Evolutionary conservation across 2,888 invertebrate species (phyloP), one percentile per base, ranked within the genome.

Genomic region (Terebella lapidaria): DNA sequence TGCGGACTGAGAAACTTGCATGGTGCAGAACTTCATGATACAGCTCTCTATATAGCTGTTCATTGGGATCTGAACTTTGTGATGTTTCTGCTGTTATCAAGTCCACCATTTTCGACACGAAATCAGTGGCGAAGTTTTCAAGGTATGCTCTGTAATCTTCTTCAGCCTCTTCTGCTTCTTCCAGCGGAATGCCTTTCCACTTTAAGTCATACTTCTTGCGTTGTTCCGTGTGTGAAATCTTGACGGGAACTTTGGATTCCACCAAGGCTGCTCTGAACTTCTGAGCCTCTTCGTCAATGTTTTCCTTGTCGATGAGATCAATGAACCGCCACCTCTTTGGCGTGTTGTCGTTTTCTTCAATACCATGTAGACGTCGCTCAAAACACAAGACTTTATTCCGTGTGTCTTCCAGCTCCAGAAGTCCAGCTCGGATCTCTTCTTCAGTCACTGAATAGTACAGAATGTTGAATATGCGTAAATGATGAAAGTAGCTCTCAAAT

Each of bases 1-100:
- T 67, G 18, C 22, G 26, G n/a, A 45, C 10, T 1, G 58, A 61
- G 54, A 67, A 64, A 15, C 57, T 57, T 18, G 62, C 56, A 54
- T 67, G 67, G 24, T 67, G 66, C 2, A 67, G 52, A 15, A 62
- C 60, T 47, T 67, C 63, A n/a, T 54, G 28, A 28, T 61, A 65
- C 26, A 65, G 55, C 2, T 22, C 45, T 15, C 20, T 25, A 15
- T 1, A 4, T 15, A 22, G 15, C 24, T n/a, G 18, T 1, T 47
- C 26, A n/a, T 29, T 25, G 10, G n/a, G 22, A 4, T 22, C n/a
- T 20, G 24, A 35, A 3, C 28, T 45, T 24, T 28, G 18, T 10
- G 20, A 18, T n/a, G 18, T 10, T 15, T 20, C 22, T 35, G 15
- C 20, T 5, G 27, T 29, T 1, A 66, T 57, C 29, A 60, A 22